Percentiles rank a stretch among this genome's conserved stretches.
Conservation (phyloP, 1,140 invertebrate genomes). For the Drosophila rufa region DNA sequence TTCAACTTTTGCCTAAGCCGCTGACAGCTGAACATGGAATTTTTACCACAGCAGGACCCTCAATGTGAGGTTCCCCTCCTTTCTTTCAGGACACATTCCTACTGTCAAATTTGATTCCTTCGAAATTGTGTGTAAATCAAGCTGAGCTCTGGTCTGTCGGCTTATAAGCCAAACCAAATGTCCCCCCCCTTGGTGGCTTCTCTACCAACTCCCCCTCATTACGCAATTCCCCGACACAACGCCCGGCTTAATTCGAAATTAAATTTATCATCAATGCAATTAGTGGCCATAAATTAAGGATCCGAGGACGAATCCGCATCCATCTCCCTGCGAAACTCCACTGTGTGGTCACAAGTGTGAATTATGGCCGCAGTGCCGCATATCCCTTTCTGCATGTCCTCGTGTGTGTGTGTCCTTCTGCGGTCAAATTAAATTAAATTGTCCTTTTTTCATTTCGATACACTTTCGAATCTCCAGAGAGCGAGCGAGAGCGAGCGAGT, state of each 20-base stretch:
- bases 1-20: background rate
- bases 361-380: conserved; percentile 65
- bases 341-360: conserved; percentile 73
- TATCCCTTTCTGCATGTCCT: conserved; percentile 51
- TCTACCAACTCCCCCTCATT: conserved; percentile 11
- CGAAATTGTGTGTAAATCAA: conserved; percentile 68
- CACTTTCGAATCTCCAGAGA: conserved; percentile 73
- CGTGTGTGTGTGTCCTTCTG: conserved; percentile 51
- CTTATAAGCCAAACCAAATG: conserved; percentile 14
- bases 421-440: conserved; percentile 81
- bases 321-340: conserved; percentile 9
- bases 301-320: conserved; percentile 6
- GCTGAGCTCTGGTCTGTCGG: conserved; percentile 53
- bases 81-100: conserved; percentile 1
- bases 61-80: background rate
- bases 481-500: conserved; percentile 5
- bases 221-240: conserved; percentile 1
- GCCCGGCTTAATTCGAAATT: conserved; percentile 75
- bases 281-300: conserved; percentile 78
- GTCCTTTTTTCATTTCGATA: conserved; percentile 83
- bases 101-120: conserved; percentile 13
- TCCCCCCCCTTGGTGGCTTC: background rate
- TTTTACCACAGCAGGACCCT: conserved; percentile 6
- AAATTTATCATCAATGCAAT: conserved; percentile 79
- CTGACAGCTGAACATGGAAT: conserved; percentile 65